A percentile compares a stretch with the other conserved stretches of the same genome.
phyloP scores from a whole-genome alignment of 2,797 vertebrate genomes.

The Martes flavigula region DNA sequence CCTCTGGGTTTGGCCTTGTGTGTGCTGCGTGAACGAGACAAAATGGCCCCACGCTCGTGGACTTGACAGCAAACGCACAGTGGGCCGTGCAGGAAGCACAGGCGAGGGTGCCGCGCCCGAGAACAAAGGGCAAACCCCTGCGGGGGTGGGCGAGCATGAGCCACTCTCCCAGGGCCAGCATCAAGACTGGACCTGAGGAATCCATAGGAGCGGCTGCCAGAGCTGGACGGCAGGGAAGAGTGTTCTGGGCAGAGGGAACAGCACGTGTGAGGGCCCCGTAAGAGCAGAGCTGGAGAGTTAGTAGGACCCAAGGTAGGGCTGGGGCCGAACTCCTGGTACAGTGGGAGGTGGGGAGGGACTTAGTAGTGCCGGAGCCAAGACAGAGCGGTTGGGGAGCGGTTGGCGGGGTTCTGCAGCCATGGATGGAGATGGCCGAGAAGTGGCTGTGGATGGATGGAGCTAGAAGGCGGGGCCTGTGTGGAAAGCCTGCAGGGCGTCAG shows the following conservation, averaged over 20 bases:
- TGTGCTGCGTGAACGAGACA: background rate
- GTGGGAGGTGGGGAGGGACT: no score
- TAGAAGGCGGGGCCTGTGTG: background rate
- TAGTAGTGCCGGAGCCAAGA: background rate
- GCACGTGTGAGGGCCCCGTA: background rate
- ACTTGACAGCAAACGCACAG: background rate
- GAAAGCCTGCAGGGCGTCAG: background rate
- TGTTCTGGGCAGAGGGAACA: background rate
- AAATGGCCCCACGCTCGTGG: background rate
- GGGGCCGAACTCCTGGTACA: no score
- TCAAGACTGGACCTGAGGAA: background rate
- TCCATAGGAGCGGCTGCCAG: background rate
- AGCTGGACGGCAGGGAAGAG: background rate
- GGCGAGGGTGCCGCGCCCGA: background rate
- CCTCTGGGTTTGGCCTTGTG: background rate
- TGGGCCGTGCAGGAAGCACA: background rate
- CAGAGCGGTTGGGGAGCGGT: background rate
- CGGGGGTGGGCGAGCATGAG: fast-evolving
- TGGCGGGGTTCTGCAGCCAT: fast-evolving
- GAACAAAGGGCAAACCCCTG: background rate
- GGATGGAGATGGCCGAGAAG: background rate
- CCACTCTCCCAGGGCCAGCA: background rate
- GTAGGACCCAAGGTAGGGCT: background rate
- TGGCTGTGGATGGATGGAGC: no score
- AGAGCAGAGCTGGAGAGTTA: background rate